phyloP scores from a whole-genome alignment of 2,113 vertebrate genomes.

The Trinectes maculatus region DNA sequence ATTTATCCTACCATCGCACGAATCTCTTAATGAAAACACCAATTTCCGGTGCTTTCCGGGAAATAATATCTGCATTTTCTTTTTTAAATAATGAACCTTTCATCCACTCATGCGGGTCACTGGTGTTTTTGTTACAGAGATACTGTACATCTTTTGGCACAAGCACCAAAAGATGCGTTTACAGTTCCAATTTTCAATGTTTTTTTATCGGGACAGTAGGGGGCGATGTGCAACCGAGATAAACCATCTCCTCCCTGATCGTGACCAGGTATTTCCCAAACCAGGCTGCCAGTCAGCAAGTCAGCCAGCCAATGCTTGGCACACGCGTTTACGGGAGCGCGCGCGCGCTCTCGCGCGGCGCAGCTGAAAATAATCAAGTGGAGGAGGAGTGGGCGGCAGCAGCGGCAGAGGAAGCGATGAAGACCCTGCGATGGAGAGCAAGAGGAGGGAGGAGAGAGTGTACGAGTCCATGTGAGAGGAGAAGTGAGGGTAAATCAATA shows the following conservation, averaged over 20 bases:
- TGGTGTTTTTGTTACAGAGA: not conserved
- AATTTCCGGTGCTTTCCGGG: no score
- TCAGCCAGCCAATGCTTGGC: conserved; percentile 46
- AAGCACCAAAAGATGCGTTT: conserved; percentile 9
- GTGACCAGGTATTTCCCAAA: conserved; percentile 86
- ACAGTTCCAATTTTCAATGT: conserved; percentile 3
- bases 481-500: conserved; percentile 59
- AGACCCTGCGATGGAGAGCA: conserved; percentile 45
- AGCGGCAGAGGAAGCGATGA: conserved; percentile 58
- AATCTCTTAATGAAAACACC: no score
- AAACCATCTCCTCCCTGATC: conserved; percentile 60
- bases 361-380: conserved; percentile 71
- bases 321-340: no score
- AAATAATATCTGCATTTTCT: no score
- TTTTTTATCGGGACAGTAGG: conserved; percentile 43
- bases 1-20: no score
- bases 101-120: not conserved
- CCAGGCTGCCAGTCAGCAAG: conserved; percentile 64
- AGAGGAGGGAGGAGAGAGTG: conserved; percentile 36
- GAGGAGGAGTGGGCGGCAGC: conserved; percentile 60
- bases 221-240: conserved; percentile 43
- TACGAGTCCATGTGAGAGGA: conserved; percentile 47
- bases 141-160: conserved; percentile 28
- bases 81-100: not conserved
- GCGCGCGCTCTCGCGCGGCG: no score